Conservation (phyloP, 2,888 invertebrate species). For the Eugnorisma glareosa region DNA sequence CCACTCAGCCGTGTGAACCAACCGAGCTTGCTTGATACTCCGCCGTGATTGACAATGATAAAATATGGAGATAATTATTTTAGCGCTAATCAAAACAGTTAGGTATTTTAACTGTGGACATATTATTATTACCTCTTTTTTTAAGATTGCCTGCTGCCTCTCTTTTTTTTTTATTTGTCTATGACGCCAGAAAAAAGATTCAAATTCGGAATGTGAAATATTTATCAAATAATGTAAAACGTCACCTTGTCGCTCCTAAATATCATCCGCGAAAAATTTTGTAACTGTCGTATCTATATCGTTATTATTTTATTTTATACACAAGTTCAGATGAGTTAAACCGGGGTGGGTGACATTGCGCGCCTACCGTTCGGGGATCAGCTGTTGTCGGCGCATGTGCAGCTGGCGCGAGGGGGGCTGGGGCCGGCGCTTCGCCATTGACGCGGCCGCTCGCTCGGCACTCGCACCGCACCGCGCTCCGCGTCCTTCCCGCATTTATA, state of each 20-base stretch:
- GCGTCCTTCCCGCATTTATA: slow-evolving; percentile 75
- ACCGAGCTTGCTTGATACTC: slow-evolving; percentile 5
- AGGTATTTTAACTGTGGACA: background rate
- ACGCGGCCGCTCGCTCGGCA: slow-evolving; percentile 70
- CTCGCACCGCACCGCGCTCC: slow-evolving; percentile 67
- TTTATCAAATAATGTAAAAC: slow-evolving; percentile 65
- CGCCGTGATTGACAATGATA: slow-evolving; percentile 37
- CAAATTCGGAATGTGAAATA: slow-evolving; percentile 51
- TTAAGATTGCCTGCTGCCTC: slow-evolving; percentile 6
- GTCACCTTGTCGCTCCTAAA: slow-evolving; percentile 63
- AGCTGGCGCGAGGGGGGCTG: slow-evolving; percentile 78
- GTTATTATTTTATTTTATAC: slow-evolving; percentile 65
- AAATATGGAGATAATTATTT: slow-evolving; percentile 2
- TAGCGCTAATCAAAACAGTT: background rate
- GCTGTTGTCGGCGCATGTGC: slow-evolving; percentile 89
- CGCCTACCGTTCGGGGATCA: slow-evolving; percentile 81
- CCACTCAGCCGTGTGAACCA: slow-evolving; percentile 28
- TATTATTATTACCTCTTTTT: slow-evolving; percentile 25
- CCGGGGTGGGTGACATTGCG: slow-evolving; percentile 72
- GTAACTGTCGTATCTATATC: slow-evolving; percentile 58
- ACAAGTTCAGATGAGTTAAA: slow-evolving; percentile 75
- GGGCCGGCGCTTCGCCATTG: slow-evolving; percentile 75
- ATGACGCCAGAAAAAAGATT: slow-evolving; percentile 39
- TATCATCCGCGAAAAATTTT: slow-evolving; percentile 67
- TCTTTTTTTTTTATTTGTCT: slow-evolving; percentile 8